Conservation (phyloP, 2,888 invertebrate genomes). For the Heteromyza rotundicornis region DNA sequence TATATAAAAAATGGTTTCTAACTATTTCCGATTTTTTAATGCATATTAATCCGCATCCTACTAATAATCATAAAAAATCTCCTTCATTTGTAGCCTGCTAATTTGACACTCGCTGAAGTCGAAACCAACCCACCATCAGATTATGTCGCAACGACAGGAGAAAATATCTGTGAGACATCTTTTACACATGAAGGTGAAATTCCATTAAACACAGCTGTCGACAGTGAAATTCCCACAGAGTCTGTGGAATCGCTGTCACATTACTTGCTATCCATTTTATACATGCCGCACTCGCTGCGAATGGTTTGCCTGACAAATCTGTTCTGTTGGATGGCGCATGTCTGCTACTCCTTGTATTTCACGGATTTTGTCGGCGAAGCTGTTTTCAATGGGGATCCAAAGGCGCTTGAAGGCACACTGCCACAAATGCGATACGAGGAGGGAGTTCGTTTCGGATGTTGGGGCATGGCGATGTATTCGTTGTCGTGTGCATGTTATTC, state of each 20-base stretch:
- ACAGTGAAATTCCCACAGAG: slow-evolving; percentile 26
- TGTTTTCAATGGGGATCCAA: slow-evolving; percentile 61
- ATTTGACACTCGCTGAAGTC: too few relatives aligned
- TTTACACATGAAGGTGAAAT: slow-evolving; percentile 27
- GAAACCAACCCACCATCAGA: slow-evolving; percentile 29
- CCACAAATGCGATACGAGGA: slow-evolving; percentile 79
- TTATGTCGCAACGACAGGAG: slow-evolving; percentile 23
- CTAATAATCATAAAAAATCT: too few relatives aligned
- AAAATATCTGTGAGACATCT: slow-evolving; percentile 40
- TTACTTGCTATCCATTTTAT: slow-evolving; percentile 87
- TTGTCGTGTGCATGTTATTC: slow-evolving; percentile 95
- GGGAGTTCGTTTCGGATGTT: slow-evolving; percentile 93
- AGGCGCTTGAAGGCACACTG: slow-evolving; percentile 73
- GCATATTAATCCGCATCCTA: too few relatives aligned
- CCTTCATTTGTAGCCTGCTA: too few relatives aligned
- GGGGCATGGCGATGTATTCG: slow-evolving; percentile 96
- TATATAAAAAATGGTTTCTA: too few relatives aligned
- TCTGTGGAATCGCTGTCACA: slow-evolving; percentile 69
- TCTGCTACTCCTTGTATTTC: slow-evolving; percentile 95
- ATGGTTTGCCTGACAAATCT: slow-evolving; percentile 91
- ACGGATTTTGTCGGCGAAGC: slow-evolving; percentile 81
- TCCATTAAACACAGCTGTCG: neutral
- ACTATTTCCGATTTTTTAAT: too few relatives aligned
- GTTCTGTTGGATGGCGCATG: slow-evolving; percentile 98
- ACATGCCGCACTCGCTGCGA: slow-evolving; percentile 86